These are phyloP conservation scores for Pemphredon lugubris DNA, from an alignment of 2,888 invertebrate genomes.

Conservation along the genomic window DNA sequence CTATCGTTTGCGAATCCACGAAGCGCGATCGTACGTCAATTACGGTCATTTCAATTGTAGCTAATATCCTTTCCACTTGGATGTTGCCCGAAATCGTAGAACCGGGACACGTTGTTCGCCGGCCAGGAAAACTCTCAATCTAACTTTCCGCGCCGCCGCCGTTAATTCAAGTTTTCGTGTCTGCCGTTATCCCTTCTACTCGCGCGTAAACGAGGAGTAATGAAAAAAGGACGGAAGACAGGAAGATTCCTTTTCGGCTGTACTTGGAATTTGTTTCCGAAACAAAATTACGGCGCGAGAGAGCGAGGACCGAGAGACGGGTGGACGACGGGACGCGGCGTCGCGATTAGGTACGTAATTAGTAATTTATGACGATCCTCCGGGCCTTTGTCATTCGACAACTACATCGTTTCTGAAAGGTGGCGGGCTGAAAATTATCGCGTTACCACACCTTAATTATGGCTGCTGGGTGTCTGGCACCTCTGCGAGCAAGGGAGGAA, in stretches of 20 bases:
- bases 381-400: constrained; percentile 26
- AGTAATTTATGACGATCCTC: constrained; percentile 26
- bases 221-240: constrained; percentile 14
- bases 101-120: background rate
- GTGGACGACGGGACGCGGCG: too few species aligned
- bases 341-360: constrained; percentile 34
- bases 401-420: constrained; percentile 42
- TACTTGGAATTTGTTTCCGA: constrained; percentile 21
- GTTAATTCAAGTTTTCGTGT: constrained; percentile 26
- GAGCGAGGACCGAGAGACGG: background rate
- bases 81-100: background rate
- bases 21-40: background rate
- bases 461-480: constrained; percentile 7
- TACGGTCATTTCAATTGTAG: too few species aligned
- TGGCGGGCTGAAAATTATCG: constrained; percentile 54
- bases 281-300: constrained; percentile 8
- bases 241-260: constrained; percentile 16
- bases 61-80: too few species aligned
- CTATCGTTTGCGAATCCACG: too few species aligned
- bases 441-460: constrained; percentile 55
- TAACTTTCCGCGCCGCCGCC: constrained; percentile 35
- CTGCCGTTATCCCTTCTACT: background rate
- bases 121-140: constrained; percentile 36
- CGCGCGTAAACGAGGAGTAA: background rate
- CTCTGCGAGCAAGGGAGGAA: background rate